Conservation (phyloP, 2,113 vertebrate genomes). For the Odobenus rosmarus region DNA sequence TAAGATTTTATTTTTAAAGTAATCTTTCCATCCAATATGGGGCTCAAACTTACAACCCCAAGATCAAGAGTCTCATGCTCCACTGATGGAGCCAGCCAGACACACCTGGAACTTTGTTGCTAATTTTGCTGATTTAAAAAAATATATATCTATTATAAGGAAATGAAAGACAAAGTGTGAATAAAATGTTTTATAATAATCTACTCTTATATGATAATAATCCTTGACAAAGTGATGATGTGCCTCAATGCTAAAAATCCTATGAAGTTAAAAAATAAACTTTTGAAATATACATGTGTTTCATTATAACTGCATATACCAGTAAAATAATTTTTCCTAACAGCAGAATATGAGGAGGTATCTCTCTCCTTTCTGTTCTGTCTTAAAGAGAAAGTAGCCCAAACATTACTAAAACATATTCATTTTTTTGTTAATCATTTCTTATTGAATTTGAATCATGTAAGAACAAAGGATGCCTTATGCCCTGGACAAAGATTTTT, state of each 20-base stretch:
- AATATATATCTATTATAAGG: not conserved
- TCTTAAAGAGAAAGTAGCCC: not conserved
- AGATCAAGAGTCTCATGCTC: conserved; percentile 87
- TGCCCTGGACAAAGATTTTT: not conserved
- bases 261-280: not conserved
- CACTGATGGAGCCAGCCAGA: conserved; percentile 86
- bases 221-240: not conserved
- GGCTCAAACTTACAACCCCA: not conserved
- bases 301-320: not conserved
- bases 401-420: not conserved
- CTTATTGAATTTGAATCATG: not conserved
- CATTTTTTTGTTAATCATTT: not conserved
- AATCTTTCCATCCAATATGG: not conserved
- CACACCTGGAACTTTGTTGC: not conserved
- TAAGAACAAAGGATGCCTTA: not conserved
- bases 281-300: not conserved
- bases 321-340: not conserved
- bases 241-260: not conserved
- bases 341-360: not conserved
- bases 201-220: not conserved
- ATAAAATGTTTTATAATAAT: not conserved
- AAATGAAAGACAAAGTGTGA: not conserved
- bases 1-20: not conserved
- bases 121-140: not conserved
- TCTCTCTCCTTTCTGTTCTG: not conserved